Percentiles rank a stretch among this genome's conserved stretches.
phyloP scores from a whole-genome alignment of 2,888 invertebrate genomes.

The Himalopsyche tibetana region DNA sequence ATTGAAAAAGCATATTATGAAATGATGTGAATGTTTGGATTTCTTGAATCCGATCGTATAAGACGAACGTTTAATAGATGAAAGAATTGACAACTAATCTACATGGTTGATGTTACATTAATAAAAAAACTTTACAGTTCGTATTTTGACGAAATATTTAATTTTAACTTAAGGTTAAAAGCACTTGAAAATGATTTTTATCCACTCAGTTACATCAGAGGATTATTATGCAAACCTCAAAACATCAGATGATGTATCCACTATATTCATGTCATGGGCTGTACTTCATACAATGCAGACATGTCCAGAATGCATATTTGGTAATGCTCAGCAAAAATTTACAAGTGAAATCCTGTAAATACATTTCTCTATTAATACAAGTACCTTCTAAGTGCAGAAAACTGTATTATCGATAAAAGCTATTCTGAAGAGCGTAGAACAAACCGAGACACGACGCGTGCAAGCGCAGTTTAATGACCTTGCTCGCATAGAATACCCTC shows the following conservation, averaged over 20 bases:
- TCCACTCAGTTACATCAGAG: too few relatives aligned
- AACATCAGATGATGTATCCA: neutral
- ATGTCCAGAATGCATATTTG: neutral
- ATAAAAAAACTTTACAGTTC: too few relatives aligned
- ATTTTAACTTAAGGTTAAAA: too few relatives aligned
- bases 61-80: too few relatives aligned
- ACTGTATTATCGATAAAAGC: conserved; percentile 1
- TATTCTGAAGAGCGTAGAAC: neutral
- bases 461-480: conserved; percentile 24
- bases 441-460: neutral
- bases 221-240: too few relatives aligned
- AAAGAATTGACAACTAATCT: too few relatives aligned
- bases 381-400: conserved; percentile 19
- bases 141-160: too few relatives aligned
- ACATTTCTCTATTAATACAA: neutral
- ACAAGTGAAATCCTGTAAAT: neutral
- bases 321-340: neutral
- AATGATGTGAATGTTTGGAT: too few relatives aligned
- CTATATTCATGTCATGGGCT: neutral
- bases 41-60: too few relatives aligned
- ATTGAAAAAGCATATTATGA: too few relatives aligned
- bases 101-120: too few relatives aligned
- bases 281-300: neutral
- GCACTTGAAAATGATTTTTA: too few relatives aligned
- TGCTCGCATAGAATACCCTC: conserved; percentile 13